phyloP scores from a whole-genome alignment of 1,140 invertebrate species.

The Drosophila punjabiensis region DNA sequence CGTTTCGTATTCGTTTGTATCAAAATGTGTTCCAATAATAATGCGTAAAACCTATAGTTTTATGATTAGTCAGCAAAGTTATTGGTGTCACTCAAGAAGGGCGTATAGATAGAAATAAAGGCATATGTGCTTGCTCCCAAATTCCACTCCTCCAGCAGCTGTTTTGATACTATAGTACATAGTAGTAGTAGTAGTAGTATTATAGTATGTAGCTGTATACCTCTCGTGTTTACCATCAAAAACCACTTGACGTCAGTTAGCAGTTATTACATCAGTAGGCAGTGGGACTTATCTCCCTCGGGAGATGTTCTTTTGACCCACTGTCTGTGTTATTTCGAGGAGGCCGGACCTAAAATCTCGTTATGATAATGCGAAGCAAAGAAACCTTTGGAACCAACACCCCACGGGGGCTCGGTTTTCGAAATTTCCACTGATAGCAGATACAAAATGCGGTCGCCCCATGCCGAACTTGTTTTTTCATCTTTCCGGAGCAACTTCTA shows the following conservation, averaged over 20 bases:
- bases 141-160: neutral
- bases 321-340: slow-evolving; percentile 30
- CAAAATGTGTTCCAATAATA: neutral
- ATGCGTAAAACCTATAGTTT: neutral
- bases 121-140: slow-evolving; percentile 5
- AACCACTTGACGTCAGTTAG: slow-evolving; percentile 36
- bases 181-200: too few relatives aligned
- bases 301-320: slow-evolving; percentile 53
- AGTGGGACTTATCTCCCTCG: slow-evolving; percentile 17
- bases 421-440: slow-evolving; percentile 35
- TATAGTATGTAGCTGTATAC: neutral
- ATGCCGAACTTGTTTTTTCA: slow-evolving; percentile 47
- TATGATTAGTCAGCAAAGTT: slow-evolving; percentile 5
- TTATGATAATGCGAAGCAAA: slow-evolving; percentile 45
- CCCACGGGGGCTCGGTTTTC: slow-evolving; percentile 41
- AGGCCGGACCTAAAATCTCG: slow-evolving; percentile 53
- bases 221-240: slow-evolving; percentile 1
- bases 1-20: too few relatives aligned
- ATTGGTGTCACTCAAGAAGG: slow-evolving; percentile 36
- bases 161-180: neutral
- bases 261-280: slow-evolving; percentile 28
- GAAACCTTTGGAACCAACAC: slow-evolving; percentile 43
- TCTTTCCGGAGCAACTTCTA: slow-evolving; percentile 47
- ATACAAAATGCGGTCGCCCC: slow-evolving; percentile 26
- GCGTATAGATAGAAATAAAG: neutral